A percentile compares a stretch with the other conserved stretches of the same genome.
Evolutionary conservation across 92 coral and sea anemone species (phyloP).

Genomic region (Palythoa heliodiscus): DNA sequence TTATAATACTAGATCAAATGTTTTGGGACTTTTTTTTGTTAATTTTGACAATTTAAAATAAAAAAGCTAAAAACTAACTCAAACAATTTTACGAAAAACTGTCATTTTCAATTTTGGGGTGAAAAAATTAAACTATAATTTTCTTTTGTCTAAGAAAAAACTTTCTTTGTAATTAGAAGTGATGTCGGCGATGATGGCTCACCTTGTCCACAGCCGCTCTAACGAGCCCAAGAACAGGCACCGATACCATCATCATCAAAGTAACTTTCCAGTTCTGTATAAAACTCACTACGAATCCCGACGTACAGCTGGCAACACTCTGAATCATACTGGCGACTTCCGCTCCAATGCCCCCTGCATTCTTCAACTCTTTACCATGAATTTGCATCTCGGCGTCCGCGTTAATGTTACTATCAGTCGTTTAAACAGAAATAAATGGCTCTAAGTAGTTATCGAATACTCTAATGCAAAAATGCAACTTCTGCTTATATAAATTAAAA

Average conservation of each 20-base stretch:
- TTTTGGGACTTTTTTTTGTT: too few relatives aligned
- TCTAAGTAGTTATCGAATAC: not conserved
- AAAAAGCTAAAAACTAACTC: too few relatives aligned
- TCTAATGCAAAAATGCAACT: not conserved
- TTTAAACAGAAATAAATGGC: not conserved
- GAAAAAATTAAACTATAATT: too few relatives aligned
- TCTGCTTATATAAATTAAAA: too few relatives aligned
- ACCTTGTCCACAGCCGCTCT: constrained; percentile 83
- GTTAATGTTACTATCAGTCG: not conserved
- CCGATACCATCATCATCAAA: constrained; percentile 82
- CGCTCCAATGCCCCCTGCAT: constrained; percentile 79
- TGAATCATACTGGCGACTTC: constrained; percentile 85
- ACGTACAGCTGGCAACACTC: constrained; percentile 72
- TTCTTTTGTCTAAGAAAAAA: too few relatives aligned
- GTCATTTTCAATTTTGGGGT: too few relatives aligned
- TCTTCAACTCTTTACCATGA: constrained; percentile 61
- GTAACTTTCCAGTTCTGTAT: constrained; percentile 96
- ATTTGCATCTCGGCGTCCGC: constrained; percentile 11
- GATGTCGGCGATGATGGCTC: not conserved
- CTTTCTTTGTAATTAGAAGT: too few relatives aligned
- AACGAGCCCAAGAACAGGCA: constrained; percentile 78
- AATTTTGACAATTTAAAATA: too few relatives aligned
- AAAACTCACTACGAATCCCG: constrained; percentile 89
- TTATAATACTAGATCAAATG: too few relatives aligned
- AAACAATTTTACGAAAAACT: too few relatives aligned